Conservation (phyloP, 1,140 invertebrate genomes). For the Dolichoris vasculosae region DNA sequence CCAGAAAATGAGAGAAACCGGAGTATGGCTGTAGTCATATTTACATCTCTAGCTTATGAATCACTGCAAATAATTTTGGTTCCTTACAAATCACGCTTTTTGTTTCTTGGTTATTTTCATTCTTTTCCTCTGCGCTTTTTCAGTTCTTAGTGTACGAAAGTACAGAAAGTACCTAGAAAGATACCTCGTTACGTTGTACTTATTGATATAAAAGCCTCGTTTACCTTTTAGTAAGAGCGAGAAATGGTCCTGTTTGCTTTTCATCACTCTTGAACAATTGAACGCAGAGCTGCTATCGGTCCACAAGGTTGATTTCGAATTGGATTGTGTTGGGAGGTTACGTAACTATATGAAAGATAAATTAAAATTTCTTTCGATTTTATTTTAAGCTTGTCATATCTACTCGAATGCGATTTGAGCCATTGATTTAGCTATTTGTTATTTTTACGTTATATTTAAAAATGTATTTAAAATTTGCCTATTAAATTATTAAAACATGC, state of each 20-base stretch:
- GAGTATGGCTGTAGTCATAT: no score
- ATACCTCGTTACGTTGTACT: background rate
- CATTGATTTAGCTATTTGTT: background rate
- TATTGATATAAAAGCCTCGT: slow-evolving; percentile 27
- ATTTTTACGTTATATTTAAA: no score
- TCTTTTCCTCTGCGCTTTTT: background rate
- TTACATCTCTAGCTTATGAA: slow-evolving; percentile 13
- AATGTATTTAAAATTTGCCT: no score
- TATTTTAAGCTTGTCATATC: background rate
- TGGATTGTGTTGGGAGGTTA: background rate
- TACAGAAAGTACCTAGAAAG: no score
- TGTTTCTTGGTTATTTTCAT: background rate
- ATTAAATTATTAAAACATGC: no score
- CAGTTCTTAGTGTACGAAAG: background rate
- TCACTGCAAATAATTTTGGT: slow-evolving; percentile 1
- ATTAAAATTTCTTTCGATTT: no score
- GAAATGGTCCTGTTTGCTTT: background rate
- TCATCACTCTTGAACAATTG: background rate
- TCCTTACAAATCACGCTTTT: slow-evolving; percentile 2
- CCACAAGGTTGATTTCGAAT: background rate
- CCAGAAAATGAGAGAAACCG: no score
- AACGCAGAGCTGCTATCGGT: background rate
- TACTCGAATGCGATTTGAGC: background rate
- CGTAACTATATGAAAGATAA: no score
- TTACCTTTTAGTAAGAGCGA: slow-evolving; percentile 5